These are phyloP conservation scores for Heterodera schachtii DNA, from an alignment of 1,140 invertebrate species.

Conservation along the genomic window DNA sequence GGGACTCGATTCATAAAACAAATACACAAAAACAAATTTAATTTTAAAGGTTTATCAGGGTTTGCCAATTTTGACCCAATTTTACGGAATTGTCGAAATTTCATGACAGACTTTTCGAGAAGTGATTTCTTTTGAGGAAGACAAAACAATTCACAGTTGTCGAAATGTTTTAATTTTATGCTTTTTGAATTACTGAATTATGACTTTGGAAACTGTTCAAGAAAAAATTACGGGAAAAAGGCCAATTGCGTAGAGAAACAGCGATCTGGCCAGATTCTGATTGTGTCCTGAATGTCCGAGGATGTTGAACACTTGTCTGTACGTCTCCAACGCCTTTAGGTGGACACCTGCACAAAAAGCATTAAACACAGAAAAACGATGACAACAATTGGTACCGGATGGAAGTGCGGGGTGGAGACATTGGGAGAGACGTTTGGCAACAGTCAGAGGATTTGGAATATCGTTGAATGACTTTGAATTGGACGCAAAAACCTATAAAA, in stretches of 20 bases:
- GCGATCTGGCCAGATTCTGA: slow-evolving; percentile 76
- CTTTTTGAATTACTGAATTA: too few relatives aligned
- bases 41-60: too few relatives aligned
- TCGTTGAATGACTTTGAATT: slow-evolving; percentile 75
- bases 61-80: too few relatives aligned
- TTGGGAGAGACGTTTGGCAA: slow-evolving; percentile 88
- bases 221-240: slow-evolving; percentile 76
- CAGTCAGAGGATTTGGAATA: slow-evolving; percentile 85
- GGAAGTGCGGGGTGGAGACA: slow-evolving; percentile 91
- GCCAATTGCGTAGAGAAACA: slow-evolving; percentile 69
- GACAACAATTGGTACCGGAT: slow-evolving; percentile 68
- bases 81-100: too few relatives aligned
- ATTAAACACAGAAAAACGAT: not conserved
- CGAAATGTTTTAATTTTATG: too few relatives aligned
- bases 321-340: slow-evolving; percentile 88
- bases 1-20: too few relatives aligned
- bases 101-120: too few relatives aligned
- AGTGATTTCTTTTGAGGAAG: not conserved
- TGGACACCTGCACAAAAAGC: slow-evolving; percentile 74
- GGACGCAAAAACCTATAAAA: slow-evolving; percentile 72
- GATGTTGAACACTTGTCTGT: slow-evolving; percentile 87
- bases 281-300: slow-evolving; percentile 75
- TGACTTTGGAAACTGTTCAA: too few relatives aligned
- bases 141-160: too few relatives aligned
- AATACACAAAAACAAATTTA: too few relatives aligned